Evolutionary conservation across 2,888 invertebrate species (phyloP).

Genomic region (Lycocerus yunnanus): DNA sequence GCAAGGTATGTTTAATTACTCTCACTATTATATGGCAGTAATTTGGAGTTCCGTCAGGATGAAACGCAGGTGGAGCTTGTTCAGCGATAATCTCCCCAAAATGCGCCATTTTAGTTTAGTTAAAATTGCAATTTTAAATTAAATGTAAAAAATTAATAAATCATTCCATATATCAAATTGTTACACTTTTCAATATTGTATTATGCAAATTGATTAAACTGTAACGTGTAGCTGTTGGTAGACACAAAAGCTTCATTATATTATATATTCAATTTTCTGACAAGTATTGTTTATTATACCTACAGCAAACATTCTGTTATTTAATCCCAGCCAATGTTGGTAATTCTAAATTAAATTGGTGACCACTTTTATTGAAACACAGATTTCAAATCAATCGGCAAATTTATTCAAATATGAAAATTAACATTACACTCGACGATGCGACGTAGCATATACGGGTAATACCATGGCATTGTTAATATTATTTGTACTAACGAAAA

Average conservation of each 20-base stretch:
- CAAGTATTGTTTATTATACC: background rate
- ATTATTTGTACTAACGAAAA: background rate
- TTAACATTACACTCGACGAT: background rate
- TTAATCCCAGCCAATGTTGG: background rate
- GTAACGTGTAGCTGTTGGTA: background rate
- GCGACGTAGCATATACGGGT: background rate
- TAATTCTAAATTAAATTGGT: background rate
- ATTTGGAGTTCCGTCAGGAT: slow-evolving; percentile 5
- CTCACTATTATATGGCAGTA: slow-evolving; percentile 8
- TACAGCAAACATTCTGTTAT: background rate
- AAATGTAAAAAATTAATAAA: background rate
- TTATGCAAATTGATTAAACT: background rate
- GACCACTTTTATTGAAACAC: background rate
- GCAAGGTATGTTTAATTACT: slow-evolving; percentile 7
- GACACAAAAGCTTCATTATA: background rate
- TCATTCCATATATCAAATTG: background rate
- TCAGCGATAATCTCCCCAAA: slow-evolving; percentile 6
- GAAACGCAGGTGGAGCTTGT: slow-evolving; percentile 13
- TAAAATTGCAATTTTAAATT: background rate
- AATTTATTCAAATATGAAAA: background rate
- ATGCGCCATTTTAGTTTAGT: background rate
- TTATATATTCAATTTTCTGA: background rate
- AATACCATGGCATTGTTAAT: background rate
- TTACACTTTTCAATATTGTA: background rate
- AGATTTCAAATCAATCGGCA: background rate